These are phyloP conservation scores for Pseudonaja textilis DNA, from an alignment of 2,113 vertebrate species.

Conservation along the genomic window DNA sequence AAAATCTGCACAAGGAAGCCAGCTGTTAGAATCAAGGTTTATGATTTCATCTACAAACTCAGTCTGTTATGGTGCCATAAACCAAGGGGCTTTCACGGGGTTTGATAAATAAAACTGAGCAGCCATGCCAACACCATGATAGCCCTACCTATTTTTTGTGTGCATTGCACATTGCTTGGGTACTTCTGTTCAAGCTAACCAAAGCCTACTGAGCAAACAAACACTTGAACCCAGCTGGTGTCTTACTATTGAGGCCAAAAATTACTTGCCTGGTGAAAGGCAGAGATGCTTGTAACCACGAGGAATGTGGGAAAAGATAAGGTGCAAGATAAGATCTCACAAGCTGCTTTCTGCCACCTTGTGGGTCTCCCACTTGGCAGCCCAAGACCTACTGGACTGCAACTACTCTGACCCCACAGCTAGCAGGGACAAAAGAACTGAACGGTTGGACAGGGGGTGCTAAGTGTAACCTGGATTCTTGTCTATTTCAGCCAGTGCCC, in stretches of 20 bases:
- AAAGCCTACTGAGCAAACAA: not conserved
- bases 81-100: not conserved
- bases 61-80: not conserved
- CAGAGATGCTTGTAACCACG: not conserved
- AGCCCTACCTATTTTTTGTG: not conserved
- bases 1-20: not conserved
- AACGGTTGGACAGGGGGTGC: not conserved
- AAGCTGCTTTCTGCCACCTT: not conserved
- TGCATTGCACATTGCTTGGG: not conserved
- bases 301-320: not conserved
- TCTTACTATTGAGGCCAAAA: not conserved
- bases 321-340: not conserved
- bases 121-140: not conserved
- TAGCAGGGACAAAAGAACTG: not conserved
- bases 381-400: not conserved
- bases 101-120: not conserved
- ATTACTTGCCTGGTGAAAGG: not conserved
- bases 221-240: not conserved
- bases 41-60: not conserved
- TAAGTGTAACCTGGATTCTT: not conserved
- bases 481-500: conserved; percentile 69
- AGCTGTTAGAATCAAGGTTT: not conserved
- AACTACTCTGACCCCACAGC: not conserved
- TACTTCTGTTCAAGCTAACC: not conserved
- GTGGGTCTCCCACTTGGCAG: not conserved